phyloP scores from a whole-genome alignment of 2,113 vertebrate species.

The Procavia capensis region DNA sequence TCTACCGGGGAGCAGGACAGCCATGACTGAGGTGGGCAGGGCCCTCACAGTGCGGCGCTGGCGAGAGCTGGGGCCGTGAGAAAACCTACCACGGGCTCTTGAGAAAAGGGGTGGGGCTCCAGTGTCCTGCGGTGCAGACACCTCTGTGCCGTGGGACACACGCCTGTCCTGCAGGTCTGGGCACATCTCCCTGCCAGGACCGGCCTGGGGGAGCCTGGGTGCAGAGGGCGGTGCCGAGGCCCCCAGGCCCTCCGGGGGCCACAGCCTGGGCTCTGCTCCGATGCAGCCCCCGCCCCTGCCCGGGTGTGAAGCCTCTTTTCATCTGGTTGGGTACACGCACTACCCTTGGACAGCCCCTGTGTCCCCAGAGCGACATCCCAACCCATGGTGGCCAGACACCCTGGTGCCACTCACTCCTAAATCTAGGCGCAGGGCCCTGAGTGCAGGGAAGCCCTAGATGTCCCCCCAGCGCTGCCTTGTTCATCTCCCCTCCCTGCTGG shows the following conservation, averaged over 20 bases:
- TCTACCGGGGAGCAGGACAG: neutral
- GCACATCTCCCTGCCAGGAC: neutral
- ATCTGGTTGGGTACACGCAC: neutral
- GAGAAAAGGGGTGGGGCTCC: neutral
- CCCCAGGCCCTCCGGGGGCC: too few species aligned
- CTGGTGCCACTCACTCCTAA: neutral
- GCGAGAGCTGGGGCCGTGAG: neutral
- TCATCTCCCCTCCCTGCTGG: neutral
- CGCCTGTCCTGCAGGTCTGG: neutral
- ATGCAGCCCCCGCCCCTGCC: fast-evolving
- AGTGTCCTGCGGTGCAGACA: neutral
- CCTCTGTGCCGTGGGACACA: neutral
- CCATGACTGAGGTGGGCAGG: neutral
- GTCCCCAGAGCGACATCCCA: neutral
- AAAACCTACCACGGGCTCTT: neutral
- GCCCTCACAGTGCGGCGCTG: neutral
- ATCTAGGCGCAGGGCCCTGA: fast-evolving
- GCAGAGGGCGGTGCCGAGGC: too few species aligned
- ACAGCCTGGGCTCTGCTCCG: neutral
- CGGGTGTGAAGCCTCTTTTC: neutral
- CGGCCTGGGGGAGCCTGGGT: too few species aligned
- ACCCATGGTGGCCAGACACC: fast-evolving
- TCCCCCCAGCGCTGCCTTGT: fast-evolving
- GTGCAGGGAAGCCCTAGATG: neutral
- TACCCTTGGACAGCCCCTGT: neutral